Percentiles rank a stretch among this genome's conserved stretches.
Conservation (phyloP, 2,888 invertebrate genomes). For the Synergus gifuensis region DNA sequence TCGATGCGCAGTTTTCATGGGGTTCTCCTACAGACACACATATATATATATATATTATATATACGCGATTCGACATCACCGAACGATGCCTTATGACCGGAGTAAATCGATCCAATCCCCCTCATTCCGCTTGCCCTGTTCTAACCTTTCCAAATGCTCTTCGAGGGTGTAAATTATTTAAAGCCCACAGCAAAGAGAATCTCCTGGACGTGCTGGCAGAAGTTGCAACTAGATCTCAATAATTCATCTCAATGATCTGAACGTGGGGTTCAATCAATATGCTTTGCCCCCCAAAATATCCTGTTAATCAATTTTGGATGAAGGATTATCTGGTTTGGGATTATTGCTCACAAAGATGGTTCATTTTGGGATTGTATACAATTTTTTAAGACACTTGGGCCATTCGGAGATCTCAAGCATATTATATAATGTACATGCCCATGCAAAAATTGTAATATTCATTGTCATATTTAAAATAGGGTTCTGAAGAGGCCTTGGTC, state of each 20-base stretch:
- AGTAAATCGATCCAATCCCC: neutral
- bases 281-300: neutral
- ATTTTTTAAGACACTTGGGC: neutral
- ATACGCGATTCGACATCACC: neutral
- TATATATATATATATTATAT: neutral
- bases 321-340: neutral
- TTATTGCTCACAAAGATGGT: neutral
- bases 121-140: neutral
- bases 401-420: neutral
- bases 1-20: constrained; percentile 2
- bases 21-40: too few relatives aligned
- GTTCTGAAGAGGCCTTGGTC: too few relatives aligned
- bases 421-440: neutral
- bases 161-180: constrained; percentile 20
- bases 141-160: neutral
- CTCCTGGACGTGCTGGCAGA: neutral
- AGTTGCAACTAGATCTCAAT: constrained; percentile 10
- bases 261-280: constrained; percentile 7
- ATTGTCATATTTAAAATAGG: too few relatives aligned
- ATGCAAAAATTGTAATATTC: too few relatives aligned
- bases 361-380: neutral
- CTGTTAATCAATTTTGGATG: neutral
- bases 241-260: neutral
- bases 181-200: constrained; percentile 3
- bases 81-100: constrained; percentile 1